Conservation (phyloP, 2,797 vertebrate species). For the Sphenopsis melanotis region DNA sequence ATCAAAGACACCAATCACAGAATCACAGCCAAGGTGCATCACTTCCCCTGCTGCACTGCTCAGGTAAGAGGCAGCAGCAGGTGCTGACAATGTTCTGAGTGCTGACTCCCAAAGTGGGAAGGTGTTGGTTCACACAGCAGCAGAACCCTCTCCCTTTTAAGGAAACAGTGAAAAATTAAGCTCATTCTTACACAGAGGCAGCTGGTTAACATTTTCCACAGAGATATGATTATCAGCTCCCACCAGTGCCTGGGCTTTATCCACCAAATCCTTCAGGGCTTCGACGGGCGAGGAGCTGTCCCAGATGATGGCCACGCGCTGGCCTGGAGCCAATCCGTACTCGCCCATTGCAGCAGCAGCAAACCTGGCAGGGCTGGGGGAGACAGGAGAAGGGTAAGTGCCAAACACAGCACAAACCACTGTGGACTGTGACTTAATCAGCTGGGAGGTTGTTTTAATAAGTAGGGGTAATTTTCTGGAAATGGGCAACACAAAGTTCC, state of each 20-base stretch:
- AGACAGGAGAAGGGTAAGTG: background rate
- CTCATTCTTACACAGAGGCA: constrained; percentile 79
- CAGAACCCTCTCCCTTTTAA: background rate
- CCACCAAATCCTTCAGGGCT: constrained; percentile 77
- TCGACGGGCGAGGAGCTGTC: constrained; percentile 66
- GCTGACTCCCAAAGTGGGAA: background rate
- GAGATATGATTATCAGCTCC: constrained; percentile 75
- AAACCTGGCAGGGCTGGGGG: background rate
- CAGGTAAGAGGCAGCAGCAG: background rate
- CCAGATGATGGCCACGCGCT: constrained; percentile 86
- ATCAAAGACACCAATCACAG: background rate
- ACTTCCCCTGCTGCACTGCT: background rate
- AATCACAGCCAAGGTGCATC: fast-evolving
- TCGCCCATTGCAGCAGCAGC: constrained; percentile 74
- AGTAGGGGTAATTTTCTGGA: background rate
- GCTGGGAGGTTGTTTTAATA: background rate
- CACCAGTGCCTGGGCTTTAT: constrained; percentile 68
- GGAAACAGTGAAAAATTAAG: background rate
- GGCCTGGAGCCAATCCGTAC: constrained; percentile 77
- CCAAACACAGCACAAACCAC: fast-evolving
- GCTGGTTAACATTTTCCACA: constrained; percentile 84
- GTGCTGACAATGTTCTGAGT: fast-evolving
- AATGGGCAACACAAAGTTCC: background rate
- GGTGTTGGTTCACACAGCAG: background rate
- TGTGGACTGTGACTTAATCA: background rate